phyloP scores from a whole-genome alignment of 1,140 invertebrate species.

The Hetaerina americana region DNA sequence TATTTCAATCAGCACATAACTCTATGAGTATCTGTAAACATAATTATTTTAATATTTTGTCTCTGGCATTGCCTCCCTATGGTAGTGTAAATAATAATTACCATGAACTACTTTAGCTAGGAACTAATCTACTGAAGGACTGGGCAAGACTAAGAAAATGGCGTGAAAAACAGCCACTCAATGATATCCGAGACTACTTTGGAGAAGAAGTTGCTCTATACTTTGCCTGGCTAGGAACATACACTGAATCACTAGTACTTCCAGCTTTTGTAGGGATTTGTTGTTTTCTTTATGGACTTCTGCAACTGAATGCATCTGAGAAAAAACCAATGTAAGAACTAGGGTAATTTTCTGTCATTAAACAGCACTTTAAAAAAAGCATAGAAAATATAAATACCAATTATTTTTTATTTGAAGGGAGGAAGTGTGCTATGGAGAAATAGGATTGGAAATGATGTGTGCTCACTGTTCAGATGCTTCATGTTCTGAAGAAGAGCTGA shows the following conservation, averaged over 20 bases:
- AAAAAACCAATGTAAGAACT: neutral
- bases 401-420: too few species aligned
- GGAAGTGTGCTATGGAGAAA: neutral
- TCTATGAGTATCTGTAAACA: too few species aligned
- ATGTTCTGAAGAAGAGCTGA: neutral
- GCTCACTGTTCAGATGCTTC: neutral
- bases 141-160: conserved; percentile 29
- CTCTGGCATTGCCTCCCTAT: too few species aligned
- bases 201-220: conserved; percentile 94
- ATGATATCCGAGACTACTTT: conserved; percentile 80
- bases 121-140: too few species aligned
- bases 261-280: conserved; percentile 73
- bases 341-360: too few species aligned
- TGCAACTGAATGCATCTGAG: conserved; percentile 51
- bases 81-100: too few species aligned
- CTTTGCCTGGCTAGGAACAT: conserved; percentile 98
- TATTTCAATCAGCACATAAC: too few species aligned
- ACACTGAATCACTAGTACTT: conserved; percentile 82
- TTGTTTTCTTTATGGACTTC: conserved; percentile 72
- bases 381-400: too few species aligned
- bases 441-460: neutral
- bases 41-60: too few species aligned
- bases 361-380: too few species aligned
- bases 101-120: too few species aligned
- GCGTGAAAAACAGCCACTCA: conserved; percentile 83